Percentiles rank a stretch among this genome's conserved stretches.
Evolutionary conservation across 2,888 invertebrate species (phyloP).

Genomic region (Aspidiotus destructor): DNA sequence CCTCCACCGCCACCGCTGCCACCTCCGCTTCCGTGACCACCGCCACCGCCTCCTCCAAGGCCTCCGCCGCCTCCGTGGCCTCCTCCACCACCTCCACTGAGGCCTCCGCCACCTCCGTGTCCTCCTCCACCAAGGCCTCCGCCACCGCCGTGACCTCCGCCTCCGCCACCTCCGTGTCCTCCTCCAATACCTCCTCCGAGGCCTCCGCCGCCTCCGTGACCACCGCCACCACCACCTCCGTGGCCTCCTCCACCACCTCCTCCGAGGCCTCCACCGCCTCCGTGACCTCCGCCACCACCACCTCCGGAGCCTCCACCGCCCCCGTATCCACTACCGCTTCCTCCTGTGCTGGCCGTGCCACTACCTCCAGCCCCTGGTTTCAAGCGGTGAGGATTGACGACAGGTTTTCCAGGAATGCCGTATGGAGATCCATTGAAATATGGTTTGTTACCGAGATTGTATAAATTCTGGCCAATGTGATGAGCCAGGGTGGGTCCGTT

Average conservation of each 20-base stretch:
- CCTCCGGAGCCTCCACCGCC: constrained; percentile 29
- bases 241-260: constrained; percentile 5
- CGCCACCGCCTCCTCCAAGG: constrained; percentile 12
- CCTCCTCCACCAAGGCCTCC: constrained; percentile 25
- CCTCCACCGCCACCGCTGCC: constrained; percentile 20
- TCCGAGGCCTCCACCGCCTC: constrained; percentile 16
- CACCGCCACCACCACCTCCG: neutral
- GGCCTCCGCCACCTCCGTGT: constrained; percentile 19
- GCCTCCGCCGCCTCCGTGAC: constrained; percentile 17
- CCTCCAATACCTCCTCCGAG: neutral
- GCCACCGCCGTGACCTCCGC: neutral
- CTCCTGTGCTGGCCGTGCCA: constrained; percentile 38
- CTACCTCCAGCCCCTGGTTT: constrained; percentile 36
- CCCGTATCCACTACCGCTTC: constrained; percentile 27
- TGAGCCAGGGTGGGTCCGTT: constrained; percentile 24
- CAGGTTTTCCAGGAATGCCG: constrained; percentile 22
- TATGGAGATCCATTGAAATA: constrained; percentile 22
- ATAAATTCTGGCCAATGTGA: constrained; percentile 12
- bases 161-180: neutral
- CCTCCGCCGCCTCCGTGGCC: constrained; percentile 23
- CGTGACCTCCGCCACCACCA: constrained; percentile 14
- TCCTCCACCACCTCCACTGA: constrained; percentile 23
- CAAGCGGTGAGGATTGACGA: constrained; percentile 18
- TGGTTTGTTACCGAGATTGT: constrained; percentile 30
- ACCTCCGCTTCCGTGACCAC: constrained; percentile 20